These are phyloP conservation scores for Anaspis maculata DNA, from an alignment of 2,888 invertebrate species.

Conservation along the genomic window DNA sequence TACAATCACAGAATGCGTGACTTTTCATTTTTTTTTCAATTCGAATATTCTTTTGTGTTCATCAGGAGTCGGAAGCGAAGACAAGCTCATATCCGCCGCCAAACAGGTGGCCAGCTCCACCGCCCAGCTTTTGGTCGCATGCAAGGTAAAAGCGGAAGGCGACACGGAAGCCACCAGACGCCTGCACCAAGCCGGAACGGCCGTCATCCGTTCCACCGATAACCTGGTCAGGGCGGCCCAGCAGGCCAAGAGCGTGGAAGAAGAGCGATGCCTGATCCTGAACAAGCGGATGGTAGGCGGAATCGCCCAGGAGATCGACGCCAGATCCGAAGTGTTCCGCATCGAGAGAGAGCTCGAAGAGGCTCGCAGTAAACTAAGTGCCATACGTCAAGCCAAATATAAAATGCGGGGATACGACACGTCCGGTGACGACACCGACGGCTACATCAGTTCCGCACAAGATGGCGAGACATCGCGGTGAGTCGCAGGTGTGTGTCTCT, in stretches of 20 bases:
- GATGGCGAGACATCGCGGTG: conserved; percentile 40
- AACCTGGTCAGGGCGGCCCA: conserved; percentile 92
- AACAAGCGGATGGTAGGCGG: conserved; percentile 93
- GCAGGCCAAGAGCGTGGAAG: conserved; percentile 83
- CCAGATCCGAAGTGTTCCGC: conserved; percentile 79
- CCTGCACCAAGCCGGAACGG: conserved; percentile 88
- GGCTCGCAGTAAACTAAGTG: conserved; percentile 81
- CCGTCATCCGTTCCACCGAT: conserved; percentile 95
- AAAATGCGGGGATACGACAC: conserved; percentile 61
- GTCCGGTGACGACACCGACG: conserved; percentile 59
- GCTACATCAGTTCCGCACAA: conserved; percentile 39
- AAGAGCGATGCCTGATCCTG: conserved; percentile 83
- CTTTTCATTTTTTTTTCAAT: too few relatives aligned
- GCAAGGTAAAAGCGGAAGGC: conserved; percentile 97
- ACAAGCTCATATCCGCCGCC: conserved; percentile 92
- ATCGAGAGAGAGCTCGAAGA: conserved; percentile 92
- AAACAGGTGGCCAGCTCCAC: conserved; percentile 96
- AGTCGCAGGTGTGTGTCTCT: conserved; percentile 37
- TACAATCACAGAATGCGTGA: too few relatives aligned
- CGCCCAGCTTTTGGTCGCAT: conserved; percentile 94
- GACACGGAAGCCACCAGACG: conserved; percentile 89
- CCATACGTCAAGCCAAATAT: conserved; percentile 90
- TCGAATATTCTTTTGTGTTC: too few relatives aligned
- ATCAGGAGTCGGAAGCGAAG: conserved; percentile 77
- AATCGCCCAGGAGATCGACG: conserved; percentile 92